Evolutionary conservation across 1,140 invertebrate genomes (phyloP), one percentile per base, ranked within the genome.

Genomic region (Rhyacophila brunnea): DNA sequence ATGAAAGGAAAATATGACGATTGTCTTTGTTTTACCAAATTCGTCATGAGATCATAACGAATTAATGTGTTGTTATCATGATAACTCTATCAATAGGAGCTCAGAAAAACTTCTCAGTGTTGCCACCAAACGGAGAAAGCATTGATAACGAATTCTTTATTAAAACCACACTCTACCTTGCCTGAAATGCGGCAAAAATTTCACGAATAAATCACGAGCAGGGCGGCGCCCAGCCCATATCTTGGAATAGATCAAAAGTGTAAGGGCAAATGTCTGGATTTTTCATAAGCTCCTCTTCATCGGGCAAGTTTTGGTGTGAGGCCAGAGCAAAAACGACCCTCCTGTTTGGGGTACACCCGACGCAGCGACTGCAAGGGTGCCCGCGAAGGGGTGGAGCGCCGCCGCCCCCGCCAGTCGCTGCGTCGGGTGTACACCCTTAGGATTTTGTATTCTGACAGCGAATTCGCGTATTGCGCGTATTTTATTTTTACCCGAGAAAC

Each of bases 391-490:
- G 28, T 10, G 19, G 17, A 35, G 19, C 9, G 11, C 18, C 34
- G 40, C 53, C 49, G 7, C 45, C 49, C 55, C 50, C 17, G 20
- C 34, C 10, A 56, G 51, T 60, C 50, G 50, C 15, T 18, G 10
- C 19, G 19, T 20, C 42, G 14, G 51, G 52, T 57, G 63, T 65
- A 65, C 63, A 61, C 63, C 63, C 63, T 65, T 58, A 65, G 64
- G 64, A 65, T 65, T 65, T 65, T 56, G 64, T 65, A 65, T 65
- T 65, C 64, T 59, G 56, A 65, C 60, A 62, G 59, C 64, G 64
- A 60, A 62, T 62, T 62, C 64, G 64, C 64, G 64, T 65, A 65
- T 65, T 62, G 63, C 59, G 58, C 63, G 63, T 65, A 65, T 65
- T 65, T 65, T 65, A 65, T 65, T 65, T 65, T 65, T 62, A 52